Evolutionary conservation across 2,888 invertebrate genomes (phyloP).

Genomic region (Chalcosyrphus nemorum): DNA sequence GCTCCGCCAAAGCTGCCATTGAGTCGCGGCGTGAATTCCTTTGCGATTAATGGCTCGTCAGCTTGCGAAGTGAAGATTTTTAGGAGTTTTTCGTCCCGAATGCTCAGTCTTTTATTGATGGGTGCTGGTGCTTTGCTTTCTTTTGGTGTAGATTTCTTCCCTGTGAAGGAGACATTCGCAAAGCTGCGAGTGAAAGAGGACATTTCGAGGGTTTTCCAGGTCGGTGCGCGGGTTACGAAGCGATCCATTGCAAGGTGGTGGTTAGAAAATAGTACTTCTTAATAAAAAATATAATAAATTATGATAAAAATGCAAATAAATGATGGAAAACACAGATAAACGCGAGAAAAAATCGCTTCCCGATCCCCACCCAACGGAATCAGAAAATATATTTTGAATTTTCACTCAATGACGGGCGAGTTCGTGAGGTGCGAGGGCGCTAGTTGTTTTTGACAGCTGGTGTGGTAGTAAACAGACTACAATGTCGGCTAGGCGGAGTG

Average conservation of each 20-base stretch:
- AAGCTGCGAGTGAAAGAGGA: slow-evolving; percentile 72
- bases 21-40: slow-evolving; percentile 58
- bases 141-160: slow-evolving; percentile 71
- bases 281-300: slow-evolving; percentile 10
- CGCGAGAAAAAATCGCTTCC: not conserved
- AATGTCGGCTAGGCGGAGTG: not conserved
- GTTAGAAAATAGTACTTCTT: not conserved
- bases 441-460: not conserved
- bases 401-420: slow-evolving; percentile 4
- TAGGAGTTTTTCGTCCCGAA: slow-evolving; percentile 73
- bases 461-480: not conserved
- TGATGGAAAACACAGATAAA: not conserved
- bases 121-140: not conserved
- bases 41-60: slow-evolving; percentile 73
- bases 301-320: not conserved
- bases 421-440: not conserved
- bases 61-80: slow-evolving; percentile 74
- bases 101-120: slow-evolving; percentile 70
- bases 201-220: slow-evolving; percentile 77
- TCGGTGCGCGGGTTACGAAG: slow-evolving; percentile 75
- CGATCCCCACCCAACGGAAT: slow-evolving; percentile 49
- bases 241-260: too few relatives aligned
- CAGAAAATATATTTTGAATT: slow-evolving; percentile 55
- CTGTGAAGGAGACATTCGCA: slow-evolving; percentile 69
- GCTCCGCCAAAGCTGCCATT: slow-evolving; percentile 71